Evolutionary conservation across 2,797 vertebrate species (phyloP), one percentile per base, ranked within the genome.

Genomic region (Myotis daubentonii): DNA sequence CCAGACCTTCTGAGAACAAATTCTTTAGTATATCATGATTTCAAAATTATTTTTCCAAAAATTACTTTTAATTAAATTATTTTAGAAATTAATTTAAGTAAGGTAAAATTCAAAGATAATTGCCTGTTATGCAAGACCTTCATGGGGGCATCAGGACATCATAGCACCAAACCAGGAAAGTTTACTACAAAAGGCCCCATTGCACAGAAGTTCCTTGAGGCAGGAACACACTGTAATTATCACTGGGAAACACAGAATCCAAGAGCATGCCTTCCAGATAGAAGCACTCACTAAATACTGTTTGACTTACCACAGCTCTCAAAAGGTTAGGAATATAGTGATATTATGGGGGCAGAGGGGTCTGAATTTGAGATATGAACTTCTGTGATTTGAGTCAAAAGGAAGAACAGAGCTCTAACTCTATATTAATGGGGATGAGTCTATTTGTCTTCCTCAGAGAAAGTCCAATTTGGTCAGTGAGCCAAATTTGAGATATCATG

Each of bases 31-130:
- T 65, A 65, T 81, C 57, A 81, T n/a, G 60, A 62, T 62, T 62
- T 65, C 28, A 62, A 60, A 81, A n/a, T 60, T 41, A 60, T 30
- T 80, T 60, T 30, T 41, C 17, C 60, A 41, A 57, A 80, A 10
- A 44, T 72, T 44, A 72, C 25, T 72, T 44, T 44, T 16, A 25
- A 28, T 80, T 38, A 17, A 60, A 49, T 28, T 66, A 84, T 41
- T 83, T 55, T 49, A 89, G 66, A 84, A 74, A 68, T 62, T 81
- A 78, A 78, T 51, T 79, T 68, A 76, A 88, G 11, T 65, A 82
- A 44, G 28, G 81, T 87, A 91, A 89, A 91, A 89, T 53, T 93
- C 33, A 95, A 66, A 93, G 90, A n/a, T 33, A 94, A 94, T 19
- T 68, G 71, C 49, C 11, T 90, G 8, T 11, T 72, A 78, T 20